Conservation (phyloP, 2,888 invertebrate genomes). For the Melanophora roralis region DNA sequence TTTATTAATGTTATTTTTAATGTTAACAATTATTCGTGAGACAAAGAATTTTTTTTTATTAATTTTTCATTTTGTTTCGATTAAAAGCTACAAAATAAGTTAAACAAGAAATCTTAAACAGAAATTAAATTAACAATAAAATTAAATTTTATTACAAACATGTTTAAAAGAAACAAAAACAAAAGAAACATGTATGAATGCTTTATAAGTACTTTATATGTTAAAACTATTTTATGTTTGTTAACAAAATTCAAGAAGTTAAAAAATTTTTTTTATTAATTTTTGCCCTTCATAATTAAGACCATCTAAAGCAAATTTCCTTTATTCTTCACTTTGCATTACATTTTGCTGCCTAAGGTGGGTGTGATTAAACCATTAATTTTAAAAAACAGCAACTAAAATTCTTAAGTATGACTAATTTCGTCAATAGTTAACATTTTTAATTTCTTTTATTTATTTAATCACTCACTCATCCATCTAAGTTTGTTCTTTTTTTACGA, state of each 20-base stretch:
- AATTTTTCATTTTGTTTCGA: neutral
- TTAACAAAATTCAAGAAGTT: too few species aligned
- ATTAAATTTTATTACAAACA: neutral
- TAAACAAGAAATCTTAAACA: neutral
- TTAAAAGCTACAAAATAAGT: neutral
- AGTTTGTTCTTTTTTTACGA: neutral
- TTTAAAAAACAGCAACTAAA: neutral
- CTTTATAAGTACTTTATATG: neutral
- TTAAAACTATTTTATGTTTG: neutral
- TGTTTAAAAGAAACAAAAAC: neutral
- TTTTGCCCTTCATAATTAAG: neutral
- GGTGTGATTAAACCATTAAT: too few species aligned
- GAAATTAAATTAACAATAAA: neutral
- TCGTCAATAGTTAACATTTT: neutral
- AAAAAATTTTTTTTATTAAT: neutral
- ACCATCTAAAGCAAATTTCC: too few species aligned
- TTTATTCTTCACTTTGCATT: too few species aligned
- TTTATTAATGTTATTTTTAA: neutral
- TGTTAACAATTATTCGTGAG: neutral
- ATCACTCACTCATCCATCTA: neutral
- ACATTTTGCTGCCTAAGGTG: too few species aligned
- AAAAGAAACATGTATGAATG: neutral
- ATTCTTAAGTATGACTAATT: neutral
- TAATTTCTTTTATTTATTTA: neutral
- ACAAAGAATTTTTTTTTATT: neutral